Evolutionary conservation across 1,140 invertebrate species (phyloP).

Genomic region (Zaprionus capensis): DNA sequence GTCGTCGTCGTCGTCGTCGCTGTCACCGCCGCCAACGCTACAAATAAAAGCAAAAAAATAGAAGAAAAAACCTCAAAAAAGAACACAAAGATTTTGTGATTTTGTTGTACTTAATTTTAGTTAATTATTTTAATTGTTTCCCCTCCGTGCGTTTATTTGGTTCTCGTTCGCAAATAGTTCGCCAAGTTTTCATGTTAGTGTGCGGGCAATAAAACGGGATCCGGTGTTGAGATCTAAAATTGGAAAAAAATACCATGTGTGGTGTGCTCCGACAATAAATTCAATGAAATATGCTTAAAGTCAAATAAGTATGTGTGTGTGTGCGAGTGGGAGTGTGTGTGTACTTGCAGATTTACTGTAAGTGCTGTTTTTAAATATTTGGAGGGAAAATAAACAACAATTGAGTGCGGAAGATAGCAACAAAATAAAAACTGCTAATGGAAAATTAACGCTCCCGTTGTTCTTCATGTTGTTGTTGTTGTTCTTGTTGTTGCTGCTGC

Average conservation of each 20-base stretch:
- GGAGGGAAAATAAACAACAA: background rate
- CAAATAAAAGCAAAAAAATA: conserved; percentile 20
- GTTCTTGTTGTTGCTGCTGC: conserved; percentile 7
- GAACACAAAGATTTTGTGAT: conserved; percentile 3
- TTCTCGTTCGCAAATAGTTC: conserved; percentile 5
- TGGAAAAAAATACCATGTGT: conserved; percentile 17
- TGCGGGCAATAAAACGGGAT: conserved; percentile 22
- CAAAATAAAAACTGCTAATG: conserved; percentile 9
- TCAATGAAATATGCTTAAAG: conserved; percentile 30
- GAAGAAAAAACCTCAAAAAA: background rate
- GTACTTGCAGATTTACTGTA: background rate
- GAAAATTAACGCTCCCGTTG: conserved; percentile 10
- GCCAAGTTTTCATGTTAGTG: conserved; percentile 8
- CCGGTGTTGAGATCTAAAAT: conserved; percentile 21
- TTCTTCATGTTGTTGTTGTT: too few relatives aligned
- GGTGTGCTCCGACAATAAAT: conserved; percentile 29
- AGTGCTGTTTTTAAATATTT: conserved; percentile 10
- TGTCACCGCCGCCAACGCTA: conserved; percentile 31
- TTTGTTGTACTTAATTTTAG: conserved; percentile 17
- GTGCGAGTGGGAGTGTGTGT: background rate
- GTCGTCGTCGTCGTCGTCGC: conserved; percentile 19
- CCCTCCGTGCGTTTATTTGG: conserved; percentile 8
- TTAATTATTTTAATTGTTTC: conserved; percentile 9
- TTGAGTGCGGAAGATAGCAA: background rate
- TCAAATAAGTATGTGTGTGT: conserved; percentile 3